Evolutionary conservation across 2,797 vertebrate species (phyloP).

Genomic region (Danio kyathit): DNA sequence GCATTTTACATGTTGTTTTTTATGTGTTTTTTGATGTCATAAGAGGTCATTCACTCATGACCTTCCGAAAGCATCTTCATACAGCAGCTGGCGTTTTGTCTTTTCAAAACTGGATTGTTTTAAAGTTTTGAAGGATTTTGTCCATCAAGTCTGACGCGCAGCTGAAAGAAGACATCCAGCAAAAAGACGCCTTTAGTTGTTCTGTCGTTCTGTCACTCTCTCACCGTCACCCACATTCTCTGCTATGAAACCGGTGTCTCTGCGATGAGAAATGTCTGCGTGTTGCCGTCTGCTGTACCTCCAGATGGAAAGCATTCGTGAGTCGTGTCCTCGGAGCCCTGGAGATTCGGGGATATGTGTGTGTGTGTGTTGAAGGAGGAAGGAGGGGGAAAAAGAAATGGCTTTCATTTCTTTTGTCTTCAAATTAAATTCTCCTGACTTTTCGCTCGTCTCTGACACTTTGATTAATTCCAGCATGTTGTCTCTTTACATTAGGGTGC

Average conservation of each 20-base stretch:
- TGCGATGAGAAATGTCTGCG: slow-evolving; percentile 77
- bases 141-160: not conserved
- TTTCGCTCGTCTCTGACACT: slow-evolving; percentile 66
- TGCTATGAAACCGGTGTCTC: slow-evolving; percentile 81
- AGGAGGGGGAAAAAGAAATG: slow-evolving; percentile 67
- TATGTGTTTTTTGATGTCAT: too few species aligned
- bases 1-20: too few species aligned
- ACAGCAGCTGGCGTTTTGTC: slow-evolving; percentile 24
- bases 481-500: slow-evolving; percentile 83
- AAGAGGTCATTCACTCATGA: not conserved
- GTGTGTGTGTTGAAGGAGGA: slow-evolving; percentile 11
- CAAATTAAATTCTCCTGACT: slow-evolving; percentile 59
- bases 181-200: slow-evolving; percentile 25
- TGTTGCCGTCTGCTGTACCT: slow-evolving; percentile 65
- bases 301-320: slow-evolving; percentile 67
- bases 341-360: slow-evolving; percentile 64
- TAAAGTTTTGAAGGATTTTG: slow-evolving; percentile 20
- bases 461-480: slow-evolving; percentile 80
- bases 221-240: slow-evolving; percentile 60
- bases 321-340: slow-evolving; percentile 66
- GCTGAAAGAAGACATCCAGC: slow-evolving; percentile 38
- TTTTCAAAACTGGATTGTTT: slow-evolving; percentile 7
- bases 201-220: slow-evolving; percentile 57
- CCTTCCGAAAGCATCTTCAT: slow-evolving; percentile 3
- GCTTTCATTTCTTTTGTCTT: slow-evolving; percentile 60